phyloP scores from a whole-genome alignment of 2,797 vertebrate genomes.

The Pteronotus mesoamericanus region DNA sequence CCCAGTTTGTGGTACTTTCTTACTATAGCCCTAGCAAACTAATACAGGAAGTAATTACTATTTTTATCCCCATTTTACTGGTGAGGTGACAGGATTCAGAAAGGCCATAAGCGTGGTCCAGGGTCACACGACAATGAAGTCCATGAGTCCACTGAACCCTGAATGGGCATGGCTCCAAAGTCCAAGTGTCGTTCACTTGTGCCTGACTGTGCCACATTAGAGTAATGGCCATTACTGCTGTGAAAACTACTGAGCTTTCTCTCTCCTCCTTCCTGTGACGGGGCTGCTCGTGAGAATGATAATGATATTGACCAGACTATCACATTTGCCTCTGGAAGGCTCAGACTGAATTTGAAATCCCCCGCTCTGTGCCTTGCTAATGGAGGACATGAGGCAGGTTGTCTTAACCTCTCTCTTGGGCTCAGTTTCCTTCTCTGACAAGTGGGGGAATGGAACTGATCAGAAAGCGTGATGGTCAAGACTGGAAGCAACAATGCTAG shows the following conservation, averaged over 20 bases:
- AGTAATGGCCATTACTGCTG: fast-evolving
- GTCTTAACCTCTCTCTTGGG: neutral
- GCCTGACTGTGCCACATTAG: neutral
- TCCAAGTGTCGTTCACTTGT: neutral
- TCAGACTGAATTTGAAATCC: neutral
- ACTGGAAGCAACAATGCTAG: neutral
- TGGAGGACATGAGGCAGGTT: neutral
- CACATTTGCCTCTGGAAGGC: neutral
- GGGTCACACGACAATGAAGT: neutral
- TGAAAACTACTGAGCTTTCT: neutral
- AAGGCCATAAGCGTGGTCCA: neutral
- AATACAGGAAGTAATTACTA: neutral
- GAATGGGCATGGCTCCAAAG: too few species aligned
- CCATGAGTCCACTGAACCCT: fast-evolving
- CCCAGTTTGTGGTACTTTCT: neutral
- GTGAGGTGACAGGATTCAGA: neutral
- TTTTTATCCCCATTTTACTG: neutral
- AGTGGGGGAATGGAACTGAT: neutral
- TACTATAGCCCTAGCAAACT: neutral
- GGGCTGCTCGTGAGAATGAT: fast-evolving
- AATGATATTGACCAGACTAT: too few species aligned
- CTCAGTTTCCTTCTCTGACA: neutral
- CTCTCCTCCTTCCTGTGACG: neutral
- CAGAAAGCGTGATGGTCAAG: too few species aligned
- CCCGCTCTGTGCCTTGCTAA: neutral